Percentiles rank a stretch among this genome's conserved stretches.
These are phyloP conservation scores for Phataginus tricuspis DNA, from an alignment of 2,797 vertebrate species.

Conservation along the genomic window DNA sequence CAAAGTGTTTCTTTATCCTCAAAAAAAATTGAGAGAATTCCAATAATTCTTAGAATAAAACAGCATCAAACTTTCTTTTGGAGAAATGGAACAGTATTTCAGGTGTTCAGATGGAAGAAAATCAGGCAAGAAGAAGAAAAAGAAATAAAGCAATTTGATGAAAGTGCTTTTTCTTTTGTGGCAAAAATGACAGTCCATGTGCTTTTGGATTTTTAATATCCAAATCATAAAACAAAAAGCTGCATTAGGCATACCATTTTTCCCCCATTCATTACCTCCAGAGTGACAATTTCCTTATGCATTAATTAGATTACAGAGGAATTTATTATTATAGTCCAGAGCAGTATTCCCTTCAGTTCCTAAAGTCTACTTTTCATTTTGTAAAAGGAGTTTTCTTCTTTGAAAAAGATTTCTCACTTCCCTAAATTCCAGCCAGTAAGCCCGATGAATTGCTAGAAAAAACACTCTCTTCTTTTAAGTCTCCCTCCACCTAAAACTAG, in stretches of 20 bases:
- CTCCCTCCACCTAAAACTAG: neutral
- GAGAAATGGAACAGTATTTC: neutral
- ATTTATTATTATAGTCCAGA: neutral
- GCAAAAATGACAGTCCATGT: neutral
- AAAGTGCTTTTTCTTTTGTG: neutral
- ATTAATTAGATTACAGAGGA: neutral
- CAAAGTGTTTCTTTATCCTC: neutral
- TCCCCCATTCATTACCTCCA: neutral
- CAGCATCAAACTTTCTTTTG: neutral
- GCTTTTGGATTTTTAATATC: neutral
- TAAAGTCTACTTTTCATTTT: constrained; percentile 27
- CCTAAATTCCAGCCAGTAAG: neutral
- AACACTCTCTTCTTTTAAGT: neutral
- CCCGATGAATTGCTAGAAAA: neutral
- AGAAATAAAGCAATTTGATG: neutral
- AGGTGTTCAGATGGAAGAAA: neutral
- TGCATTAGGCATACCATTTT: neutral
- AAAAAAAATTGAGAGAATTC: neutral
- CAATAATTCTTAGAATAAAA: constrained; percentile 10
- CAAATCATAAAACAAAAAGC: neutral
- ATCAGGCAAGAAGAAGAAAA: neutral
- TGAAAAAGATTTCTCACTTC: neutral
- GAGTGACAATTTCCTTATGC: neutral
- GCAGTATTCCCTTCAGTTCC: neutral
- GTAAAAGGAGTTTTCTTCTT: neutral